phyloP scores from a whole-genome alignment of 2,797 vertebrate genomes.

The Rhinophrynus dorsalis region DNA sequence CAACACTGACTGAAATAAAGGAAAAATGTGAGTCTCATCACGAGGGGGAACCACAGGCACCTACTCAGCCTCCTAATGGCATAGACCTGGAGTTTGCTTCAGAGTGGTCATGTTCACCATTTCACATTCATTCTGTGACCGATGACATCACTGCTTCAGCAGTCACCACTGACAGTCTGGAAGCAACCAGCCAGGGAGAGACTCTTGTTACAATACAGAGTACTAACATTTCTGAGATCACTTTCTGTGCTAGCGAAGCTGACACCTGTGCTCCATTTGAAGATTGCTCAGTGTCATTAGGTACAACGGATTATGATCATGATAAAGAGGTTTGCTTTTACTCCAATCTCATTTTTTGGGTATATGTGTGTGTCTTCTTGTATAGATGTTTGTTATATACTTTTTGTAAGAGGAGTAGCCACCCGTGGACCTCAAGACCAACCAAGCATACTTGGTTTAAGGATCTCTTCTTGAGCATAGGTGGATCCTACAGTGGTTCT shows the following conservation, averaged over 20 bases:
- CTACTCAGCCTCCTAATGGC: too few species aligned
- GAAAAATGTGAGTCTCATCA: not conserved
- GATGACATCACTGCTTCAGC: not conserved
- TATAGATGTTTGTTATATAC: too few species aligned
- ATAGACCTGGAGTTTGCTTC: not conserved
- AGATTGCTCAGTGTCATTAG: not conserved
- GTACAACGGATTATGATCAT: not conserved
- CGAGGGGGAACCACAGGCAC: not conserved
- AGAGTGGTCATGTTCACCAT: not conserved
- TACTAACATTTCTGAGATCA: not conserved
- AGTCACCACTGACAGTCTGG: conserved; percentile 13
- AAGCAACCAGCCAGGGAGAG: not conserved
- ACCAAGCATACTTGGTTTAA: too few species aligned
- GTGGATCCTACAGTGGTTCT: too few species aligned
- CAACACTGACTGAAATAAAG: not conserved
- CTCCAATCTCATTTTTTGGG: too few species aligned
- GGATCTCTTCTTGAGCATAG: too few species aligned
- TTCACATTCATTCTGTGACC: not conserved
- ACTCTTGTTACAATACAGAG: not conserved
- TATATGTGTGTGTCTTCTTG: not conserved
- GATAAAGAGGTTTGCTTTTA: not conserved
- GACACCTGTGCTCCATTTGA: not conserved
- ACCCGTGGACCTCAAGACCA: too few species aligned
- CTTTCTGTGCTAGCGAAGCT: not conserved
- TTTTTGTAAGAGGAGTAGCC: too few species aligned